Conservation (phyloP, 1,140 invertebrate genomes). For the Heliconius eleuchia region DNA sequence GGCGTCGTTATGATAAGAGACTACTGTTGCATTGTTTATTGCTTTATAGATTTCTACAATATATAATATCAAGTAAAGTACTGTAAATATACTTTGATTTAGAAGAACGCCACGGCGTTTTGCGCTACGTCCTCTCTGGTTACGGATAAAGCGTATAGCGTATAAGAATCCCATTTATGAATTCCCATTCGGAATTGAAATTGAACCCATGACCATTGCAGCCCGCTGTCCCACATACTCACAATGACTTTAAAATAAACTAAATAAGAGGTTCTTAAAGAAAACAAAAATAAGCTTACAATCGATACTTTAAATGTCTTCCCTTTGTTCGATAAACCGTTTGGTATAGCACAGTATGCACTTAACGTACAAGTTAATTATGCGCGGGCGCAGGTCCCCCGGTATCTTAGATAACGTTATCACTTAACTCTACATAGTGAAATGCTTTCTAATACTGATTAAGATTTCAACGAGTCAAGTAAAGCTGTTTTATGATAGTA, state of each 20-base stretch:
- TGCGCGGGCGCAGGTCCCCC: slow-evolving; percentile 23
- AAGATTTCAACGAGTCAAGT: slow-evolving; percentile 13
- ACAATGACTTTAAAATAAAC: neutral
- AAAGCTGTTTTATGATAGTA: neutral
- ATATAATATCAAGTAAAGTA: neutral
- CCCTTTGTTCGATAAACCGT: slow-evolving; percentile 6
- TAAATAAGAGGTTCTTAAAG: neutral
- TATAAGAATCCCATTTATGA: too few species aligned
- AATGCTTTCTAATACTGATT: slow-evolving; percentile 31
- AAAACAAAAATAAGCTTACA: neutral
- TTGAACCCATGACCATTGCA: too few species aligned
- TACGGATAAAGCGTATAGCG: too few species aligned
- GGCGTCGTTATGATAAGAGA: neutral
- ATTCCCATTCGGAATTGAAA: too few species aligned
- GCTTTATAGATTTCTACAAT: neutral
- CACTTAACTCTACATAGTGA: slow-evolving; percentile 28
- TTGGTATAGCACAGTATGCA: slow-evolving; percentile 27
- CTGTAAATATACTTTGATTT: too few species aligned
- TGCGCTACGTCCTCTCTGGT: too few species aligned
- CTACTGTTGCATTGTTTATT: neutral
- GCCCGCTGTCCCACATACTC: too few species aligned
- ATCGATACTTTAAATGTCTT: neutral
- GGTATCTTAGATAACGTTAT: slow-evolving; percentile 47
- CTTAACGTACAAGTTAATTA: slow-evolving; percentile 56
- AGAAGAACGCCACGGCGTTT: too few species aligned